A percentile compares a stretch with the other conserved stretches of the same genome.
phyloP scores from a whole-genome alignment of 2,797 vertebrate genomes.

The Ctenochaetus hawaiiensis region DNA sequence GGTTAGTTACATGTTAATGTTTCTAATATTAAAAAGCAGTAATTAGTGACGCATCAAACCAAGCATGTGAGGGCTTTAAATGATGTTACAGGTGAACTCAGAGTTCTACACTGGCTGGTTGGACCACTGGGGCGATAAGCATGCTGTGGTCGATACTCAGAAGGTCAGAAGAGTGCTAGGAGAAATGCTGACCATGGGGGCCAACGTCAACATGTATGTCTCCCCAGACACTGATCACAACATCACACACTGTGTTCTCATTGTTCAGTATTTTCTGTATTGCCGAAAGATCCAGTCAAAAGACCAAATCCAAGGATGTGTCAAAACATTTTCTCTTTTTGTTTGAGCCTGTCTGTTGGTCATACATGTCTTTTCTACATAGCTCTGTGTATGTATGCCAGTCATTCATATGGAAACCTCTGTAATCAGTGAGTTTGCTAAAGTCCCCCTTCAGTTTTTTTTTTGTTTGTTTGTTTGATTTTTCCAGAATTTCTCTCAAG shows the following conservation, averaged over 20 bases:
- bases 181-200: conserved; percentile 91
- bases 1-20: conserved; percentile 80
- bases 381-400: too few relatives aligned
- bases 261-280: neutral
- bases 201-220: conserved; percentile 95
- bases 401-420: too few relatives aligned
- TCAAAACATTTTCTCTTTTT: neutral
- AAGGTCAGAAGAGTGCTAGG: conserved; percentile 86
- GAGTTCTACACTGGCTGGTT: conserved; percentile 99
- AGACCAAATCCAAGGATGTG: neutral
- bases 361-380: too few relatives aligned
- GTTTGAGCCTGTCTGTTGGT: too few relatives aligned
- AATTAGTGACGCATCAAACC: neutral
- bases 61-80: conserved; percentile 6
- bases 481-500: too few relatives aligned
- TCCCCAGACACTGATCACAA: conserved; percentile 9
- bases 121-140: conserved; percentile 95
- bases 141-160: conserved; percentile 80
- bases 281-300: neutral
- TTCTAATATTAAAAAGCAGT: neutral
- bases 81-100: conserved; percentile 91
- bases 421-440: too few relatives aligned
- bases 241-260: neutral
- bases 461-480: too few relatives aligned
- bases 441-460: too few relatives aligned